Base-by-base conservation (phyloP, 1,140 invertebrate genomes). In the Orius insidiosus region DNA sequence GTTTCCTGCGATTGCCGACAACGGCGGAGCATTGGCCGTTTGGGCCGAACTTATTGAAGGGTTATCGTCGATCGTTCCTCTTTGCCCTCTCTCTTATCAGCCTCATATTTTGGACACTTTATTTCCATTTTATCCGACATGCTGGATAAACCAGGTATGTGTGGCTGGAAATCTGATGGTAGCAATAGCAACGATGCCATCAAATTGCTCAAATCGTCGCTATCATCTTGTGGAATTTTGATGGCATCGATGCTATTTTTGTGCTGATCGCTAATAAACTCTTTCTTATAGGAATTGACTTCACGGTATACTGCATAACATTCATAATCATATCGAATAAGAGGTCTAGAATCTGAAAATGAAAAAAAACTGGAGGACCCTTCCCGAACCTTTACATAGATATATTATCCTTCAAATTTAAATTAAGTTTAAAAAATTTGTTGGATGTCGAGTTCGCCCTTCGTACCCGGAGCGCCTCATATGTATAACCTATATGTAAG, bases 1-100 rank as follows among this genome's bases (percentile, higher is more conserved):
- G 3, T 43, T 31, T 11, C 6, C 41, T 4, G 30, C 16, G 2
- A 43, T 43, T 4, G 6, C 41, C 2, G 45, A 47, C 30, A 31
- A 13, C 10, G 45, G 46, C 2, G 49, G 49, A 16, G 39, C 49
- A 1, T 45, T 50, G 31, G 46, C 49, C 6, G 85, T 95, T 1
- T 94, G 85, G 85, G 90, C 84, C 57, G 69, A 89, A 31, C 60
- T 93, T 0, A 68, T 94, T n/a, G 88, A 94, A 63, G 88, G 87
- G 1, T 60, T 94, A 11, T 80, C 83, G 5, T 81, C 80, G 30
- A 80, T 85, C 4, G 75, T 81, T 3, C 80, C 80, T 47, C 75
- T 80, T 11, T 85, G 84, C 53, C 77, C 84, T 0, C 75, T 76
- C 53, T 78, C 76, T 45, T 87, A 87, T 60, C 88, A 93, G 63